A percentile compares a stretch with the other conserved stretches of the same genome.
These are phyloP conservation scores for Entomyzon cyanotis DNA, from an alignment of 2,113 vertebrate species.

Conservation along the genomic window DNA sequence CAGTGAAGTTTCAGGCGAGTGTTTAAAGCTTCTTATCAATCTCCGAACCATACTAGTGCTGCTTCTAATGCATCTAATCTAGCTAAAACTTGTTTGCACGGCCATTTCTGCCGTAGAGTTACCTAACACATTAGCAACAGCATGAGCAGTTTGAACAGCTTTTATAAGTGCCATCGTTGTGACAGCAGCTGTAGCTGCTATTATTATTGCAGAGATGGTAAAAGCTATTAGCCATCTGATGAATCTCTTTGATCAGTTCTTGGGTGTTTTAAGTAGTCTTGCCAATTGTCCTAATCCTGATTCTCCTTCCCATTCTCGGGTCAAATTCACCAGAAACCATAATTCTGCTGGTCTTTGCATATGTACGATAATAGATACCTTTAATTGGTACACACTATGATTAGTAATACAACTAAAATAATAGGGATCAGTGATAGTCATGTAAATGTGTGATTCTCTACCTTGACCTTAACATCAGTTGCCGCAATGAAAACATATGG, in stretches of 20 bases:
- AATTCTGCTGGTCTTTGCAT: background rate
- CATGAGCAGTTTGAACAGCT: background rate
- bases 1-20: background rate
- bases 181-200: background rate
- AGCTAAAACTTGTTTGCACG: background rate
- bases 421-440: background rate
- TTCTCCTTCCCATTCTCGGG: background rate
- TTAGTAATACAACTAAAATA: background rate
- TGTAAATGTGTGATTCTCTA: background rate
- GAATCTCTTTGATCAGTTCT: background rate
- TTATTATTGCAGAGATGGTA: background rate
- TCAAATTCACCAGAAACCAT: background rate
- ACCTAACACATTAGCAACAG: background rate
- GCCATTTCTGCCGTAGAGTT: background rate
- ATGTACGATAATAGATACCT: background rate
- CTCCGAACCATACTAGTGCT: background rate
- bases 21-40: background rate
- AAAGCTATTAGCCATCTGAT: background rate
- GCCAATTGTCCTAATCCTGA: background rate
- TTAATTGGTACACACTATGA: background rate
- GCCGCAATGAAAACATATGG: background rate
- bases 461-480: background rate
- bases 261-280: background rate
- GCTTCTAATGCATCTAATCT: background rate
- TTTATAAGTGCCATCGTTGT: background rate